Base-by-base conservation (phyloP, 2,888 invertebrate genomes). In the Oscheius sp. region DNA sequence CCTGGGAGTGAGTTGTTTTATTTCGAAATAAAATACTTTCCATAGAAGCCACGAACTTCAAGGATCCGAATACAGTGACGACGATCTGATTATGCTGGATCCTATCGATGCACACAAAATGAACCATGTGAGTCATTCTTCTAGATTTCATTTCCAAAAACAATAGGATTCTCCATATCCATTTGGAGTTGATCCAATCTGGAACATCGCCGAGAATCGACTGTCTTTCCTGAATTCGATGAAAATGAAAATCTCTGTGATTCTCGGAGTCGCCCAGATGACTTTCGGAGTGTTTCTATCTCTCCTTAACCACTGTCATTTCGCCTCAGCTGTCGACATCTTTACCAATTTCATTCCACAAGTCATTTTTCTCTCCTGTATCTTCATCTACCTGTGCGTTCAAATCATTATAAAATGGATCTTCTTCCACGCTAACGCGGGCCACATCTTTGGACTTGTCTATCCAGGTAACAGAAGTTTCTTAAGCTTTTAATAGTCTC, bases 341-440 rank as follows among this genome's bases (percentile, higher is more conserved):
- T 91, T 94, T 88, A 94, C 94, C 89, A 95, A 96, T 91, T 99
- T 98, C 91, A 93, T 99, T 84, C 99, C 99, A 0, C 96, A 97
- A 92, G 91, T 98, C 75, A 91, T 96, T 80, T 99, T 98, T 91
- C 91, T 99, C 85, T 87, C 93, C 58, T 93, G 94, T 89, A 92
- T 99, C 79, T 99, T 99, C 92, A 93, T 96, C 89, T 99, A 99
- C 92, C 94, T 99, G 93, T 94, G 94, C 75, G 90, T 95, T 79
- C 92, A 97, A 74, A 95, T 99, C 93, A 95, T 98, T 91, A 93
- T 94, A 90, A 99, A 99, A 91, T 99, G 98, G 98, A 92, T 88
- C 7, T 77, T 71, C 60, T 75, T 82, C 78, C 78, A 78, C 32
- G 85, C 83, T 7, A 57, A 78, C 9, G 77, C 84, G 9, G 80